A percentile compares a stretch with the other conserved stretches of the same genome.
Evolutionary conservation across 2,888 invertebrate genomes (phyloP).

Genomic region (Oscheius myriophilus): DNA sequence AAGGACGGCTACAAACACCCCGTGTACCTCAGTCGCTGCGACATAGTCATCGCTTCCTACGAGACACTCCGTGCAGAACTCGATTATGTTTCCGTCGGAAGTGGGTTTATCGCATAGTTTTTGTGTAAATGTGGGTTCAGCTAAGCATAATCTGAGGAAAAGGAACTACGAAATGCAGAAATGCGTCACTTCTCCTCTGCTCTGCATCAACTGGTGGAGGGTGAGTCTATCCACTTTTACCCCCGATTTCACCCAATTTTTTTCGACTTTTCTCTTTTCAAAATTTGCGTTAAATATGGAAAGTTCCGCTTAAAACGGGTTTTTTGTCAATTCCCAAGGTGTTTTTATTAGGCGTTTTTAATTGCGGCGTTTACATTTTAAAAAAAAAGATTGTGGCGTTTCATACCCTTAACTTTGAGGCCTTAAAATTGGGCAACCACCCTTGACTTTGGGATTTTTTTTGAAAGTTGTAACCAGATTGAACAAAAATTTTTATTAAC

Average conservation of each 20-base stretch:
- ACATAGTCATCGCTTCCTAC: conserved; percentile 82
- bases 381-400: no score
- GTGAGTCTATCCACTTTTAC: conserved; percentile 75
- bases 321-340: no score
- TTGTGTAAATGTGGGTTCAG: conserved; percentile 63
- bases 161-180: conserved; percentile 78
- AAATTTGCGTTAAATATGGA: no score
- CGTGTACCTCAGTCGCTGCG: conserved; percentile 77
- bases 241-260: no score
- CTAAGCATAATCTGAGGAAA: conserved; percentile 21
- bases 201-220: conserved; percentile 81
- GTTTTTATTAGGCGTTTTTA: no score
- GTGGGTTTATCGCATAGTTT: conserved; percentile 58
- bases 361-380: no score
- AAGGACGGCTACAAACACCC: conserved; percentile 51
- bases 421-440: no score
- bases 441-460: no score
- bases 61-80: conserved; percentile 78
- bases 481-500: no score
- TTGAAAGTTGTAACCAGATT: no score
- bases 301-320: no score
- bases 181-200: conserved; percentile 79
- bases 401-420: no score
- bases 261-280: not conserved
- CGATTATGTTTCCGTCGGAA: conserved; percentile 75